These are phyloP conservation scores for Hyposmocoma kahamanoa DNA, from an alignment of 1,140 invertebrate genomes.

Conservation along the genomic window DNA sequence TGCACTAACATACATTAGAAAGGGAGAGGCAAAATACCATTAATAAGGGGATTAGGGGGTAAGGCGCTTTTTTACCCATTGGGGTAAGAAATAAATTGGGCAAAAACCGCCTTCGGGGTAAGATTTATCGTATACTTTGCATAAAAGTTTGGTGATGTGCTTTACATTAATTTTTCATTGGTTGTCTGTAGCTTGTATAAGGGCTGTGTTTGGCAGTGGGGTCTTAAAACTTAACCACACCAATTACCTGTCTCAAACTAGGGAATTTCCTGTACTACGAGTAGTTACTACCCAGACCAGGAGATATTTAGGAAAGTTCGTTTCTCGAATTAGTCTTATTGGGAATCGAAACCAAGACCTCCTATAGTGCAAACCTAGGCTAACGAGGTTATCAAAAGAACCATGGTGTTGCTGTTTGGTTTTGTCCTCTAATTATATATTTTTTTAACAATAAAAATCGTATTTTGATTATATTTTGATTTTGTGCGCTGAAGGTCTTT, in stretches of 20 bases:
- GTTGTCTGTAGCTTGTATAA: constrained; percentile 9
- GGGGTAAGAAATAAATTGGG: constrained; percentile 49
- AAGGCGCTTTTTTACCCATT: too few species aligned
- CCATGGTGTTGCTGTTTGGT: too few species aligned
- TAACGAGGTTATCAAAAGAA: too few species aligned
- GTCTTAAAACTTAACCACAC: neutral
- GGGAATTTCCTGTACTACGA: neutral
- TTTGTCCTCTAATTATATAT: too few species aligned
- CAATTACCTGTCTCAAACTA: neutral
- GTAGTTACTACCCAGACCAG: neutral
- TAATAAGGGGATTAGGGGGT: constrained; percentile 66
- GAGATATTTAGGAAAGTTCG: too few species aligned
- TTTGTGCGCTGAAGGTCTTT: too few species aligned
- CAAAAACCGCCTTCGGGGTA: constrained; percentile 41
- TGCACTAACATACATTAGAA: constrained; percentile 30
- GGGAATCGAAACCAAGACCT: too few species aligned
- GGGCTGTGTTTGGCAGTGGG: neutral
- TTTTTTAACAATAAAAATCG: too few species aligned
- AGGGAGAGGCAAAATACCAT: constrained; percentile 53
- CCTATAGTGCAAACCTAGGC: too few species aligned
- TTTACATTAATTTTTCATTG: constrained; percentile 56
- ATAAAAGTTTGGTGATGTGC: constrained; percentile 58
- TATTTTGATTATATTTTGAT: too few species aligned
- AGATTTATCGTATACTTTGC: constrained; percentile 65
- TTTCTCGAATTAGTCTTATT: too few species aligned